phyloP scores from a whole-genome alignment of 2,113 vertebrate genomes.

The Orycteropus afer region DNA sequence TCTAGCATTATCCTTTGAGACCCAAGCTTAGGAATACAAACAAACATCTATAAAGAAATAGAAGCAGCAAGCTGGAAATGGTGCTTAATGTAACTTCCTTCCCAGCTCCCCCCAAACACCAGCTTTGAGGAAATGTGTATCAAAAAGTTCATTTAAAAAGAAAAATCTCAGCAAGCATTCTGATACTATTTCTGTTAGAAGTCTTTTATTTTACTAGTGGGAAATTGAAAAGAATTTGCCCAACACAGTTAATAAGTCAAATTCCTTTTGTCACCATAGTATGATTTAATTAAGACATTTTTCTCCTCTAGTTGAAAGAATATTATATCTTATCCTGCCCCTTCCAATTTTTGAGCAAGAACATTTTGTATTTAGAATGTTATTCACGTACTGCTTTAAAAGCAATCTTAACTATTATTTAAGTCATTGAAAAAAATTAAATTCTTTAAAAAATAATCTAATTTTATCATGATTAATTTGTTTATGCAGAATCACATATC shows the following conservation, averaged over 20 bases:
- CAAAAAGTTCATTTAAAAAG: conserved; percentile 42
- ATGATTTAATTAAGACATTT: conserved; percentile 27
- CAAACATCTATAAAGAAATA: background rate
- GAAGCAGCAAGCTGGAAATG: background rate
- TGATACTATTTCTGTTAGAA: background rate
- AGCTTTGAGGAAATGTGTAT: background rate
- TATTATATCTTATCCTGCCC: background rate
- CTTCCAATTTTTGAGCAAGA: background rate
- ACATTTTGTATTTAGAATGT: background rate
- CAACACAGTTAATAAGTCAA: background rate
- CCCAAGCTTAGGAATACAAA: background rate
- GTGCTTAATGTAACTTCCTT: background rate
- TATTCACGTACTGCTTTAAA: background rate
- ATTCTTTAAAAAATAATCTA: background rate
- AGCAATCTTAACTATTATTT: background rate
- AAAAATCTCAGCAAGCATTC: background rate
- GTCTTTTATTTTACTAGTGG: conserved; percentile 24
- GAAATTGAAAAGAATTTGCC: conserved; percentile 42
- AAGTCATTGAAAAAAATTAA: background rate
- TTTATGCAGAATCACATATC: background rate
- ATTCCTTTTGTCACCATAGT: background rate
- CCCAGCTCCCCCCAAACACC: too few relatives aligned
- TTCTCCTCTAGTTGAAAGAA: background rate
- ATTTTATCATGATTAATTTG: background rate
- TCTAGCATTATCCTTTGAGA: background rate